phyloP scores from a whole-genome alignment of 2,888 invertebrate genomes.

The Nephrotoma flavescens region DNA sequence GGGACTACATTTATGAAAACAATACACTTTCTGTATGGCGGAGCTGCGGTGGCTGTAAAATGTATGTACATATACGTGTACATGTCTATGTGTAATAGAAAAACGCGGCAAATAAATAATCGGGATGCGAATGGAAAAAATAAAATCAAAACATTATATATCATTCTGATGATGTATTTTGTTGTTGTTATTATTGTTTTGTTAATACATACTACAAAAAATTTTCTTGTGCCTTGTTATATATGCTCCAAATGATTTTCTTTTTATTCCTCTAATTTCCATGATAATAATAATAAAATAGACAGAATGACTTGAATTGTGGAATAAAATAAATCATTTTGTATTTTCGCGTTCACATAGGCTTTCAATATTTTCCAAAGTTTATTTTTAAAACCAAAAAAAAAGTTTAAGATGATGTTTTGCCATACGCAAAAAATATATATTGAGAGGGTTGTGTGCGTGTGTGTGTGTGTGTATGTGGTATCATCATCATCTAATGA shows the following conservation, averaged over 20 bases:
- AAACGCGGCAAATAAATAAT: background rate
- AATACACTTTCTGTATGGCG: background rate
- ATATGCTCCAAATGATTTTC: background rate
- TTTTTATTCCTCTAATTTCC: background rate
- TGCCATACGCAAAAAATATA: background rate
- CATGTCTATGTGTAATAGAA: background rate
- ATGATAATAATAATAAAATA: background rate
- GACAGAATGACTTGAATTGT: background rate
- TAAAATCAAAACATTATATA: background rate
- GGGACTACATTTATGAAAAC: background rate
- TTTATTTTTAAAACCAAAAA: background rate
- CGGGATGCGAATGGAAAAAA: background rate
- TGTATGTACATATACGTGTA: background rate
- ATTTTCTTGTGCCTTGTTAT: background rate
- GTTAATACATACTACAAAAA: background rate
- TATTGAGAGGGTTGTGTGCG: background rate
- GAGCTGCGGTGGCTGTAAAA: background rate
- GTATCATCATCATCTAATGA: background rate
- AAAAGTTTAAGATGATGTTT: background rate
- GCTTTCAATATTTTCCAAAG: background rate
- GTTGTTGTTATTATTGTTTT: background rate
- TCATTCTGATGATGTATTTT: background rate
- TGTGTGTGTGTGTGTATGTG: too few relatives aligned
- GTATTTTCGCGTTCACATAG: background rate
- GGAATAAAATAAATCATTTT: background rate